phyloP scores from a whole-genome alignment of 2,888 invertebrate genomes.

The Blomia tropicalis region DNA sequence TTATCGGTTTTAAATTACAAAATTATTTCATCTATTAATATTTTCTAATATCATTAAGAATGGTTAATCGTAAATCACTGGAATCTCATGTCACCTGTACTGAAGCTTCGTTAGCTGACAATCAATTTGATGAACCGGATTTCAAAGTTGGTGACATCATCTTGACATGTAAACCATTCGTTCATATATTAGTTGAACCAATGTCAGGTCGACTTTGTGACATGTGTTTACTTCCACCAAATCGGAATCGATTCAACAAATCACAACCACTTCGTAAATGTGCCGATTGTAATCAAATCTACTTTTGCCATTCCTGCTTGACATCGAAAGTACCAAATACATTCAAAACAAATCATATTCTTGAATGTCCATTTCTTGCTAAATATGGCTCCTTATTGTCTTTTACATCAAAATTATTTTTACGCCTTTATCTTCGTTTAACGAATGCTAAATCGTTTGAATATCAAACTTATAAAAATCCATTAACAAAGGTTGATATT shows the following conservation, averaged over 20 bases:
- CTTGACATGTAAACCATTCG: slow-evolving; percentile 16
- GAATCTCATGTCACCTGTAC: too few species aligned
- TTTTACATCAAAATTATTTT: neutral
- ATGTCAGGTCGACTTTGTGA: slow-evolving; percentile 16
- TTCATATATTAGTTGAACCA: slow-evolving; percentile 15
- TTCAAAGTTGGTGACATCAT: slow-evolving; percentile 12
- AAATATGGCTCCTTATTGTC: neutral
- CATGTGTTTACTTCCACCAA: slow-evolving; percentile 2
- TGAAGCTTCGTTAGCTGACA: too few species aligned
- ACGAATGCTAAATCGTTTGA: neutral
- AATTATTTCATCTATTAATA: too few species aligned
- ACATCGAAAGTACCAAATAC: neutral
- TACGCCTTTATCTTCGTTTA: slow-evolving; percentile 7
- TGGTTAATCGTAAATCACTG: too few species aligned
- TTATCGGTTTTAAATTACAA: too few species aligned
- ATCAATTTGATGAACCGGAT: neutral
- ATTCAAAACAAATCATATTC: slow-evolving; percentile 6
- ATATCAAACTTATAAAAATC: neutral
- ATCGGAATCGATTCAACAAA: neutral
- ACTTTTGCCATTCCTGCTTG: slow-evolving; percentile 2
- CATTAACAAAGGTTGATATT: neutral
- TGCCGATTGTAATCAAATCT: neutral
- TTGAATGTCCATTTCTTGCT: slow-evolving; percentile 1
- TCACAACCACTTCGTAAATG: neutral
- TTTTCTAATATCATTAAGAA: too few species aligned